These are phyloP conservation scores for Phalangium opilio DNA, from an alignment of 2,888 invertebrate genomes.

Conservation along the genomic window DNA sequence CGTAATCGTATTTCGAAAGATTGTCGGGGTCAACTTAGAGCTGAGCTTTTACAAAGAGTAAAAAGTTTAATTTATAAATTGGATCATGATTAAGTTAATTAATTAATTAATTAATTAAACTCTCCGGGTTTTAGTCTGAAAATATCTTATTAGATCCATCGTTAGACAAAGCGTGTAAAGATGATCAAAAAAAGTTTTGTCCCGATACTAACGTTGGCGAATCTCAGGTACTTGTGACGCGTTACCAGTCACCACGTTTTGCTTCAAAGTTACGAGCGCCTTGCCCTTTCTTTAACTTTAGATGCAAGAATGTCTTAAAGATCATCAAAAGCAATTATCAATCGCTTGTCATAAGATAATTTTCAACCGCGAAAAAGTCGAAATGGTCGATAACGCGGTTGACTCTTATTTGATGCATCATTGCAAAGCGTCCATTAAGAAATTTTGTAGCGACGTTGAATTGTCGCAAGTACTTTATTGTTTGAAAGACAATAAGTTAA, in stretches of 20 bases:
- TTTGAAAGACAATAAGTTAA: conserved; percentile 52
- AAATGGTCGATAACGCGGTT: conserved; percentile 66
- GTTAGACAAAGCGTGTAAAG: conserved; percentile 30
- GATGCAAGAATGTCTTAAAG: conserved; percentile 63
- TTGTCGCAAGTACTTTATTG: conserved; percentile 33
- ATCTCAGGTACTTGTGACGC: conserved; percentile 24
- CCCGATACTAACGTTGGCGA: conserved; percentile 27
- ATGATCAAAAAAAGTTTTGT: conserved; percentile 30
- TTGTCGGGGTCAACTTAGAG: conserved; percentile 76
- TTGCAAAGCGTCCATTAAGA: conserved; percentile 71
- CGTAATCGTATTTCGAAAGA: conserved; percentile 62
- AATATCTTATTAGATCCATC: conserved; percentile 65
- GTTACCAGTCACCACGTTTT: no score
- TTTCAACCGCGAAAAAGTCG: conserved; percentile 70
- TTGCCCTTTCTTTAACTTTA: conserved; percentile 25
- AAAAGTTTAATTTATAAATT: conserved; percentile 23
- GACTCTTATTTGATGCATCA: conserved; percentile 69
- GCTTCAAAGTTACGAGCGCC: no score
- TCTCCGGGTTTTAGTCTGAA: conserved; percentile 72
- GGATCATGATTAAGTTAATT: background rate
- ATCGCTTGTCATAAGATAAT: conserved; percentile 58
- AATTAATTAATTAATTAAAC: background rate
- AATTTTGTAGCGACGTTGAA: conserved; percentile 61
- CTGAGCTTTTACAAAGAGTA: conserved; percentile 65
- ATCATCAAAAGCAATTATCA: conserved; percentile 42